Conservation (phyloP, 2,888 invertebrate species). For the Chloromyia formosa region DNA sequence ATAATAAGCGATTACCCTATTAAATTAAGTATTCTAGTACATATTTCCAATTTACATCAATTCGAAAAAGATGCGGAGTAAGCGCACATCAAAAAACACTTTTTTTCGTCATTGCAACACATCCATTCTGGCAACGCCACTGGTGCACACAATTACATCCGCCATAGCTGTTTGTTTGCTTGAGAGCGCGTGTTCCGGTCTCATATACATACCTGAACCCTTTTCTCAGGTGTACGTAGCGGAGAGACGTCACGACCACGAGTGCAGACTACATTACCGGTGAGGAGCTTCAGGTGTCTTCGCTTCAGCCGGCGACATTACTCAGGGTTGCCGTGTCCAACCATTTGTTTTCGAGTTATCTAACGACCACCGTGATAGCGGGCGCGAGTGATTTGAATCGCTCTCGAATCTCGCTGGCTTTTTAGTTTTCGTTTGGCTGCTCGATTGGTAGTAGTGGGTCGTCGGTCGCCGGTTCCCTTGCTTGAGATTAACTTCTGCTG, state of each 20-base stretch:
- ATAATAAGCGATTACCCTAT: too few relatives aligned
- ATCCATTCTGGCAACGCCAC: too few relatives aligned
- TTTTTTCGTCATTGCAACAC: too few relatives aligned
- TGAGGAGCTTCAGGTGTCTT: not conserved
- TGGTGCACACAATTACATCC: too few relatives aligned
- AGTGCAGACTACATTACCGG: not conserved
- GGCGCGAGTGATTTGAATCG: not conserved
- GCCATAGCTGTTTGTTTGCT: too few relatives aligned
- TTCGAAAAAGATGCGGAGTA: too few relatives aligned
- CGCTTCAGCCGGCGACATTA: not conserved
- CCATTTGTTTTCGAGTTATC: not conserved
- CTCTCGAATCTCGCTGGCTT: not conserved
- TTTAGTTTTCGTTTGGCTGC: constrained; percentile 33
- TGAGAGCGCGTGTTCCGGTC: constrained; percentile 16
- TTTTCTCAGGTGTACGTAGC: constrained; percentile 15
- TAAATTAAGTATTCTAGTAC: too few relatives aligned
- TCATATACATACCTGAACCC: not conserved
- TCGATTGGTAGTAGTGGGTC: constrained; percentile 16
- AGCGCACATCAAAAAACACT: too few relatives aligned
- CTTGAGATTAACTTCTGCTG: too few relatives aligned
- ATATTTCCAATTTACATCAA: too few relatives aligned
- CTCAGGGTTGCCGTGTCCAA: not conserved
- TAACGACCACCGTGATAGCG: not conserved
- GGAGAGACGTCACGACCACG: not conserved
- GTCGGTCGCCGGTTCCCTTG: not conserved